Evolutionary conservation across 2,888 invertebrate species (phyloP), one percentile per base, ranked within the genome.

Genomic region (Eledona agricola): DNA sequence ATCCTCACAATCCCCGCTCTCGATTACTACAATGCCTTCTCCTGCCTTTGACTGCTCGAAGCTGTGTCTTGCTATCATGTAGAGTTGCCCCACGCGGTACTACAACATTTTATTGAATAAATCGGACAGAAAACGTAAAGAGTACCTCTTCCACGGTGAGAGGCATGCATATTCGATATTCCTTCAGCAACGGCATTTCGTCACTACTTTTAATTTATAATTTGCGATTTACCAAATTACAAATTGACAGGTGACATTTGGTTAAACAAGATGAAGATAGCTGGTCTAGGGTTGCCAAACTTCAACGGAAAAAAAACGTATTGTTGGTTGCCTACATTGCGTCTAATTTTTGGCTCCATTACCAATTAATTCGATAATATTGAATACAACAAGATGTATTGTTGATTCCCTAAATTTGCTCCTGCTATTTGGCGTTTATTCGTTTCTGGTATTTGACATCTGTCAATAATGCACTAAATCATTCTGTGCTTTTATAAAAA

Each of bases 21-120:
- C 88, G 4, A 95, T 83, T 1, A 95, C 93, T 74, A 95, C 94
- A 0, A 95, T 94, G 1, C 95, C 95, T 76, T 94, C 93, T 0
- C 93, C 93, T 55, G 88, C 86, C 58, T 88, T 88, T 0, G 93
- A 93, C 71, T 96, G 93, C 70, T 95, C 94, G 67, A 89, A 85
- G 73, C 94, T 94, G 72, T 96, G 95, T 37, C 94, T 84, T 1
- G 94, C 93, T 68, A 95, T 95, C 95, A 95, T 96, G 75, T 94
- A 95, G 52, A 95, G 80, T 74, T 96, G 95, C 0, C 95, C 95
- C 63, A 94, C 87, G 61, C 85, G 87, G 75, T 95, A 95, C 94
- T 95, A 73, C 31, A 82, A 80, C 34, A 7, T 10, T 13, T 10
- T 4, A 38, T 26, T 22, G 28, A 11, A 10, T 20, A 5, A 42